Evolutionary conservation across 1,140 invertebrate genomes (phyloP), one percentile per base, ranked within the genome.

Genomic region (Atopsyche davidsoni): DNA sequence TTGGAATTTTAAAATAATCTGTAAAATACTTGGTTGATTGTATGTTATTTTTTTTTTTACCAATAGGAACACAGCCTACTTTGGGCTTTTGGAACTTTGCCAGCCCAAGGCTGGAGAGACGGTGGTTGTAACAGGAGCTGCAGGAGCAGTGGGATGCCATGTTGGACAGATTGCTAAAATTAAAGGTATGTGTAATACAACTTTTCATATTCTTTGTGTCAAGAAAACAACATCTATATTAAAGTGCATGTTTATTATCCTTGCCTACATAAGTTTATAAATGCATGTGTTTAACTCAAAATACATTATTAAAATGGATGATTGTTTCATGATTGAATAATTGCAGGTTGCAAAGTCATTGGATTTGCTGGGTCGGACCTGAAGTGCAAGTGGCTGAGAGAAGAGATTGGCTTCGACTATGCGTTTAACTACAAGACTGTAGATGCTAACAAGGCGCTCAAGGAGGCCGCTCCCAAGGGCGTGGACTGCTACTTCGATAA

Each of bases 91-190:
- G n/a, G 76, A 85, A 54, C 65, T 85, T 21, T 85, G 83, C 51
- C 60, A 81, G 17, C 83, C 84, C 1, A 79, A 83, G 66, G 38
- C 66, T 10, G 82, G 82, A 14, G 83, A 87, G 58, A 80, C 76
- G 1, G 72, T 87, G 1, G 79, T 86, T 1, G 75, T 89, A 2
- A 78, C 72, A 11, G 76, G 74, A 19, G 80, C 81, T 9, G 80
- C 76, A 16, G 79, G 83, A 17, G 83, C 82, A 23, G 82, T 87
- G 13, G 84, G 84, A 3, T 79, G 73, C 52, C 68, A 80, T 34
- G 85, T 87, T 3, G 84, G 83, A 11, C 85, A 88, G 69, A 83
- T 88, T 42, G 84, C 77, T 2, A 85, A 84, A 65, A 78, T 83
- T 34, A 71, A 79, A 63, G 76, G 76, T 66, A 60, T 67, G 51